A percentile compares a stretch with the other conserved stretches of the same genome.
These are phyloP conservation scores for Drosophila kikkawai DNA, from an alignment of 1,140 invertebrate genomes.

Conservation along the genomic window DNA sequence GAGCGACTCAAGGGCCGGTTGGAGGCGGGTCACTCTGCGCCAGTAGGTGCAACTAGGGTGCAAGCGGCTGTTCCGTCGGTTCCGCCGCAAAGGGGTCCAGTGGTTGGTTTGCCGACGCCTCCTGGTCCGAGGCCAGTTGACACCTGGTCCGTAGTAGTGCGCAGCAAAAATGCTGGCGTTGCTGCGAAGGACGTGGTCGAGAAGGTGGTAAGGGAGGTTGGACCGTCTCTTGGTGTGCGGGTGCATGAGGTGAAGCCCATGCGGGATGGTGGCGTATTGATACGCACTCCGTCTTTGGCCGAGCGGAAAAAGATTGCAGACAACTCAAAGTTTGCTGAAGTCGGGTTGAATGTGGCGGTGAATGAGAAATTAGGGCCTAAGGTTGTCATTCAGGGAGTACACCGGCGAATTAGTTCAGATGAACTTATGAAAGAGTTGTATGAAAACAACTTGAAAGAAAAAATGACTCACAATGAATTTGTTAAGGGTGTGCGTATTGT, in stretches of 20 bases:
- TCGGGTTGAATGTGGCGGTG: not conserved
- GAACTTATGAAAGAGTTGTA: not conserved
- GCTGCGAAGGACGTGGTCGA: not conserved
- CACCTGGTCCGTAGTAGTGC: constrained; percentile 26
- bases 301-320: constrained; percentile 9
- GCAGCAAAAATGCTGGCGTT: constrained; percentile 6
- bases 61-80: not conserved
- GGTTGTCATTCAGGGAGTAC: not conserved
- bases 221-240: constrained; percentile 15
- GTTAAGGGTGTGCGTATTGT: not conserved
- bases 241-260: constrained; percentile 20
- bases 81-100: not conserved
- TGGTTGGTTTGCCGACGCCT: not conserved
- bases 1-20: not conserved
- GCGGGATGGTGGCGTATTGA: not conserved
- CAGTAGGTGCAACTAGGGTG: not conserved
- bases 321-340: constrained; percentile 3
- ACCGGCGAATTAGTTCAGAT: constrained; percentile 1
- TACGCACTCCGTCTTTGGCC: not conserved
- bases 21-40: not conserved
- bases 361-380: constrained; percentile 5
- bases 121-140: not conserved
- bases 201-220: constrained; percentile 1
- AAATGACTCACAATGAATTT: not conserved
- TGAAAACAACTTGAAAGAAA: constrained; percentile 5